A percentile compares a stretch with the other conserved stretches of the same genome.
These are phyloP conservation scores for Pseudococcus jackbeardsleyi DNA, from an alignment of 2,888 invertebrate species.

Conservation along the genomic window DNA sequence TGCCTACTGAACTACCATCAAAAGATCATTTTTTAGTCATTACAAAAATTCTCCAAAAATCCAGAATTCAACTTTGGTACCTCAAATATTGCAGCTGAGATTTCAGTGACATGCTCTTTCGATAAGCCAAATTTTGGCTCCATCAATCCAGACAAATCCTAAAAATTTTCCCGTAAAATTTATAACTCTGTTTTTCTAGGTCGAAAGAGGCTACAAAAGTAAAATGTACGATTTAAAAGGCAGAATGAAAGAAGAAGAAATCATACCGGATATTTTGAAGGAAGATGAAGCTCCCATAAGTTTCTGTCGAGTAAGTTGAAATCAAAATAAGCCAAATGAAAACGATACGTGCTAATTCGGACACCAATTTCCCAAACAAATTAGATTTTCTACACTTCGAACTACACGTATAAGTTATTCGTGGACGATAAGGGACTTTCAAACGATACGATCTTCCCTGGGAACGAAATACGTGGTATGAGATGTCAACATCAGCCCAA, in stretches of 20 bases:
- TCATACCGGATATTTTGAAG: constrained; percentile 11
- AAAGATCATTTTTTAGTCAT: too few species aligned
- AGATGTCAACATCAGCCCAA: constrained; percentile 81
- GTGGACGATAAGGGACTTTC: not conserved
- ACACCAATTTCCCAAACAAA: not conserved
- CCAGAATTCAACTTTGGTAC: too few species aligned
- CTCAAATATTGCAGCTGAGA: not conserved
- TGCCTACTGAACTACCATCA: too few species aligned
- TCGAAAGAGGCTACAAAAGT: constrained; percentile 27
- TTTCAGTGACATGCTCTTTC: not conserved
- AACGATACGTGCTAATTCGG: not conserved
- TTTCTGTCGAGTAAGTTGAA: constrained; percentile 21
- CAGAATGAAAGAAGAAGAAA: constrained; percentile 30
- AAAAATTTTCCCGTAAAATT: too few species aligned
- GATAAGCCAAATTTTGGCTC: too few species aligned
- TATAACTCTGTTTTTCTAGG: not conserved
- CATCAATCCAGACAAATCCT: too few species aligned
- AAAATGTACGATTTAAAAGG: constrained; percentile 42
- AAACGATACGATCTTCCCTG: constrained; percentile 69
- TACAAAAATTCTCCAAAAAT: too few species aligned
- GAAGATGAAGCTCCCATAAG: not conserved
- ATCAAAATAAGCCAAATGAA: not conserved
- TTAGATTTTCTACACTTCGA: not conserved
- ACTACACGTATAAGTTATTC: not conserved
- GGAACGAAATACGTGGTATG: constrained; percentile 82